Conservation (phyloP, 2,113 vertebrate species). For the Diadophis punctatus region DNA sequence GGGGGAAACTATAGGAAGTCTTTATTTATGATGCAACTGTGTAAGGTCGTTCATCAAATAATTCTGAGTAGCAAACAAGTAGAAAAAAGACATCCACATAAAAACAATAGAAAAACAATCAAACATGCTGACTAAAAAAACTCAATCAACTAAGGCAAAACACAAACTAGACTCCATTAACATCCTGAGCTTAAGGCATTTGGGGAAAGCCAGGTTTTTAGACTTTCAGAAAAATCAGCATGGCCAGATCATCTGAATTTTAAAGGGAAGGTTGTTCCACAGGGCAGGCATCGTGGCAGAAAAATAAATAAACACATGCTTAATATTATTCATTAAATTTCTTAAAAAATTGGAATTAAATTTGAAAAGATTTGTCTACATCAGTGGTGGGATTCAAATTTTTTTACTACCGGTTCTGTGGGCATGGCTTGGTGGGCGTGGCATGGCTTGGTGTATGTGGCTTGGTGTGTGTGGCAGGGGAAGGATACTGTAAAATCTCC, state of each 20-base stretch:
- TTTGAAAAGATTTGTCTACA: not conserved
- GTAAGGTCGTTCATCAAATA: too few species aligned
- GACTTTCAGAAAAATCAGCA: not conserved
- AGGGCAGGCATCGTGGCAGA: not conserved
- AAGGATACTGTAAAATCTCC: too few species aligned
- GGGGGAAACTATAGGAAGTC: too few species aligned
- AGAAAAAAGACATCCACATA: too few species aligned
- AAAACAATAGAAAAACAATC: not conserved
- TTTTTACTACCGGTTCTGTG: too few species aligned
- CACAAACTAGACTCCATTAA: not conserved
- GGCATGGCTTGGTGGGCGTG: too few species aligned
- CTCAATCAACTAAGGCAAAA: not conserved
- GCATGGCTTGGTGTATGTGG: too few species aligned
- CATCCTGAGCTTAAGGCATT: not conserved
- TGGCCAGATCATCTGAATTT: not conserved
- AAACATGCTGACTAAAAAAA: not conserved
- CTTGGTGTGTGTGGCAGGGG: too few species aligned
- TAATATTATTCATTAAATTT: not conserved
- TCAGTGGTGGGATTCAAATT: too few species aligned
- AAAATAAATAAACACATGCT: not conserved
- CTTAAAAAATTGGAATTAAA: not conserved
- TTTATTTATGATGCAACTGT: too few species aligned
- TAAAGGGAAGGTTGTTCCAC: not conserved
- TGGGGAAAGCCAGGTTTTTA: not conserved
- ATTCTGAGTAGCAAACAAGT: too few species aligned